Base-by-base conservation (phyloP, 1,140 invertebrate species). In the Trypoxylus dichotomus region DNA sequence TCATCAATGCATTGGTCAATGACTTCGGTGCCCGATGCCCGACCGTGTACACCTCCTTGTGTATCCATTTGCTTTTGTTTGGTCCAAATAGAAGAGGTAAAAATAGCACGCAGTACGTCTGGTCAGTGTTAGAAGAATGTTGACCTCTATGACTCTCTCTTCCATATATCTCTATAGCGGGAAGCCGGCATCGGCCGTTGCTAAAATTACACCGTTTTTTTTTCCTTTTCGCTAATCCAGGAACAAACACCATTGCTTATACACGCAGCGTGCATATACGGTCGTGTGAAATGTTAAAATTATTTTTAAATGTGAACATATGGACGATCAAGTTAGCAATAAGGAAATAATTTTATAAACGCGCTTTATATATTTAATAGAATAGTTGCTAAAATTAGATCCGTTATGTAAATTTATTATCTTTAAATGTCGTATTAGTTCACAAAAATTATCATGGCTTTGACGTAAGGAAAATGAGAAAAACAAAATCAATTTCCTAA, bases 71-170 rank as follows among this genome's bases (percentile, higher is more conserved):
- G 42, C 74, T 27, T 75, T 75, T 58, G 37, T 77, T 77, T 73
- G 76, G 68, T 73, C 27, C 76, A 73, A 77, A 72, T 77, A 58
- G 19, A 68, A 58, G 11, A 63, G 60, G 71, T 68, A 73, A 77
- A 77, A 77, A 77, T 77, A 77, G 71, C 63, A 25, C 42, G 3
- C 29, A 32, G 68, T 77, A 47, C 41, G 37, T 77, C 76, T 77
- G 76, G 76, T 77, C 76, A 77, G 76, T 77, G 76, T 77, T 77
- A 77, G 42, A 68, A 77, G 76, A 77, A 72, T 77, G 71, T 77
- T 77, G 76, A 77, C 76, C 76, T 32, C 47, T 68, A 25, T 54
- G 37, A 63, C 25, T 37, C 71, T 63, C 25, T 27, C 60, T 25
- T 24, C 10, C 21, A 13, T 24, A 63, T 27, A 63, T 63, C n/a